These are phyloP conservation scores for Nixonia krombeini DNA, from an alignment of 1,140 invertebrate genomes.

Conservation along the genomic window DNA sequence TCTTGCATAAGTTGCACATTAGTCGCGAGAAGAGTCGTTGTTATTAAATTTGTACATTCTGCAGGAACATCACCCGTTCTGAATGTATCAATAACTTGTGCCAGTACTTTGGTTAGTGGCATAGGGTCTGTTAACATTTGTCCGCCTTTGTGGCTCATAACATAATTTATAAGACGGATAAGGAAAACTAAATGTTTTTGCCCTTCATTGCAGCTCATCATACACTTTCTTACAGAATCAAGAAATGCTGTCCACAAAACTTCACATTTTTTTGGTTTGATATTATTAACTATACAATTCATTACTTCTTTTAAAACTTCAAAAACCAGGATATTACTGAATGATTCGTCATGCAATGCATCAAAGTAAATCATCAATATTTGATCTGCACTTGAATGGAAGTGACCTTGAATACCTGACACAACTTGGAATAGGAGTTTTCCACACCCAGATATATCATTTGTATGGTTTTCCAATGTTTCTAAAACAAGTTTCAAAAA, in stretches of 20 bases:
- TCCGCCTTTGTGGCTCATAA: constrained; percentile 77
- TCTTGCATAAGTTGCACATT: constrained; percentile 78
- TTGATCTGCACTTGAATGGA: constrained; percentile 83
- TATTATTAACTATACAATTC: constrained; percentile 72
- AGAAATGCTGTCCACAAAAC: constrained; percentile 74
- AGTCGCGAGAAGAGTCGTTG: constrained; percentile 75
- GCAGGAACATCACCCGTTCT: constrained; percentile 69
- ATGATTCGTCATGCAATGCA: constrained; percentile 71
- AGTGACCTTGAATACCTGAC: constrained; percentile 82
- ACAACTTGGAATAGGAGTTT: constrained; percentile 89
- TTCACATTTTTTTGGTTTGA: constrained; percentile 75
- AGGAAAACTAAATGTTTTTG: constrained; percentile 62
- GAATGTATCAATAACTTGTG: constrained; percentile 53
- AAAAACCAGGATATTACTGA: constrained; percentile 74
- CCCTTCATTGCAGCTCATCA: constrained; percentile 19
- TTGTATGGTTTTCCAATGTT: constrained; percentile 76
- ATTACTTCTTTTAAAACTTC: constrained; percentile 77
- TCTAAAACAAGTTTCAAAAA: constrained; percentile 82
- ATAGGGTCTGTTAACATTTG: constrained; percentile 75
- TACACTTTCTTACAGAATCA: constrained; percentile 47
- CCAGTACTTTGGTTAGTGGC: constrained; percentile 73
- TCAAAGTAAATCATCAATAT: constrained; percentile 77
- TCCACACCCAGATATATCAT: constrained; percentile 82
- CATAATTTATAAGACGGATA: constrained; percentile 74
- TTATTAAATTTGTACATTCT: constrained; percentile 73